phyloP scores from a whole-genome alignment of 2,888 invertebrate species.

The Tipula lateralis region DNA sequence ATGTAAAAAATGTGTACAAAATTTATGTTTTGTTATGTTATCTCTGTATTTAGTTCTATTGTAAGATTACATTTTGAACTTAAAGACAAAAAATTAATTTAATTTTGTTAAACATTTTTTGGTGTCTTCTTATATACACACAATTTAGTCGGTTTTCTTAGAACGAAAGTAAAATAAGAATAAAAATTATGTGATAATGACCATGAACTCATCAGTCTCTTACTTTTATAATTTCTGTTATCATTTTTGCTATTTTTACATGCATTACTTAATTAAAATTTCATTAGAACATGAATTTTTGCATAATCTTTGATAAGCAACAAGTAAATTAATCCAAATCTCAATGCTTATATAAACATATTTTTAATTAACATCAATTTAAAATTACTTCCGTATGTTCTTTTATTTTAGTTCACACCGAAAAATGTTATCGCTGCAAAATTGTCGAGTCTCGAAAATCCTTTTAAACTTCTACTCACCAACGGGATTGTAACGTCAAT shows the following conservation, averaged over 20 bases:
- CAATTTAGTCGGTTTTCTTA: neutral
- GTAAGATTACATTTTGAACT: neutral
- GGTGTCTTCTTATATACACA: neutral
- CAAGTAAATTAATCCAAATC: neutral
- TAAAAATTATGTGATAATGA: neutral
- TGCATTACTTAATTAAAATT: neutral
- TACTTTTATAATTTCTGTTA: neutral
- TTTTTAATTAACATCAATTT: too few relatives aligned
- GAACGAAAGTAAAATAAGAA: neutral
- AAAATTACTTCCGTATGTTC: too few relatives aligned
- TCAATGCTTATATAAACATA: neutral
- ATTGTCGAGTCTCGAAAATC: neutral
- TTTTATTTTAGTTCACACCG: neutral
- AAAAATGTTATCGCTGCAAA: neutral
- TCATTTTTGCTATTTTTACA: neutral
- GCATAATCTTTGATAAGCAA: neutral
- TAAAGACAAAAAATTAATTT: constrained; percentile 14
- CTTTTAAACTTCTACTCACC: neutral
- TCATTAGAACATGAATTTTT: neutral
- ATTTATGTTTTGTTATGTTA: constrained; percentile 9
- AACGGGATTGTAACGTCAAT: neutral
- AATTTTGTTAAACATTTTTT: neutral
- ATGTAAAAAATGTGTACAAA: neutral
- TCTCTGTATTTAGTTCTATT: neutral
- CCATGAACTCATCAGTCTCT: neutral